Evolutionary conservation across 2,888 invertebrate species (phyloP), one percentile per base, ranked within the genome.

Genomic region (Scaptomyza cyrtandrae): DNA sequence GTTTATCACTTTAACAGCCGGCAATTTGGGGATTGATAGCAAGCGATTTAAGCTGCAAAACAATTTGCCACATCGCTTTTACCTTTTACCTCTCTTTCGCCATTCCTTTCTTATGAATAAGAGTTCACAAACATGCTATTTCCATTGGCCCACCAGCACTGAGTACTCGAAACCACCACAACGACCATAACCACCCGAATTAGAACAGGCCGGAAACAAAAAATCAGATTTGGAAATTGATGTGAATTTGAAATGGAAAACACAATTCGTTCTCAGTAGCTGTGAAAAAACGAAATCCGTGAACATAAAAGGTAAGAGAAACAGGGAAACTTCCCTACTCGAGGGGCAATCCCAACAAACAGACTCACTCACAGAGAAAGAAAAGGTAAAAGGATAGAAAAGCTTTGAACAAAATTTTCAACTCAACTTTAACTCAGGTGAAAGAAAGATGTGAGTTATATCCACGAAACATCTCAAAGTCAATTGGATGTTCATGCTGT

Each of bases 1-100:
- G 70, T 87, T 80, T 78, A 84, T 87, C 81, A 81, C 78, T 84
- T 87, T 80, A 84, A 84, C 75, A 81, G 81, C 64, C 62, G 33
- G 78, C 78, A 74, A 84, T 81, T 84, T 69, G 41, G 16, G 61
- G 65, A 84, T 87, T 86, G 87, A 87, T 78, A 63, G 81, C 69
- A 66, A 70, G 53, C 63, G 61, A 71, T 80, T 81, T 71, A 55
- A 80, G 68, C 81, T 75, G 67, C 69, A 75, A 80, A 86, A 80
- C 80, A 83, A 86, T 80, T 81, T 86, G 45, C 63, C 45, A 56
- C 48, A 33, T 33, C 6, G 16, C 7, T 13, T 14, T 2, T 24
- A 9, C 31, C 4, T 13, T 11, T 2, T 16, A 9, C n/a, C 41
- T 41, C 10, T n/a, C 24, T 5, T 9, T 24, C 13, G 10, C n/a